phyloP scores from a whole-genome alignment of 2,113 vertebrate genomes.

The Chelonoidis abingdonii region DNA sequence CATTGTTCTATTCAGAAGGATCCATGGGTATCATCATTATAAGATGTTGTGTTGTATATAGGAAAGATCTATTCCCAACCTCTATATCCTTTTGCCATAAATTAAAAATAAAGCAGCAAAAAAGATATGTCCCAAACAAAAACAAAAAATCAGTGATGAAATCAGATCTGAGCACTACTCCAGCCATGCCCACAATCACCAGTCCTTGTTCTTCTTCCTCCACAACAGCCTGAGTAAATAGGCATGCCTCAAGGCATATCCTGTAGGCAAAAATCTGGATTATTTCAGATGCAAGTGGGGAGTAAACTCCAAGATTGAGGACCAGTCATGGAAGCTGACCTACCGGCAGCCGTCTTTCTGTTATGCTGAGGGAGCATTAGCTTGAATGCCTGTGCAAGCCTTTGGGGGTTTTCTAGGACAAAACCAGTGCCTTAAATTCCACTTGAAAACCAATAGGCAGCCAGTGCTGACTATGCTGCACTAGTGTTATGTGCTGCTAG shows the following conservation, averaged over 20 bases:
- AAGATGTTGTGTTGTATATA: neutral
- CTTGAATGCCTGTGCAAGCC: neutral
- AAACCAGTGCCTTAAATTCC: neutral
- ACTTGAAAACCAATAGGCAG: neutral
- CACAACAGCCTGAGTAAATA: no score
- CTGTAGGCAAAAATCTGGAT: neutral
- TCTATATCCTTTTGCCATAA: neutral
- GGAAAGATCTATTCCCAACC: neutral
- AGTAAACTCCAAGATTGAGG: neutral
- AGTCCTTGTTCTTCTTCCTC: no score
- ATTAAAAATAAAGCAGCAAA: neutral
- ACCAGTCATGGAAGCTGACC: neutral
- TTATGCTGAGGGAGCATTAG: neutral
- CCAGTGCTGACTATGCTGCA: neutral
- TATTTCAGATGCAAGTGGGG: neutral
- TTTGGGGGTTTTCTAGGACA: neutral
- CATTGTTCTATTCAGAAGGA: neutral
- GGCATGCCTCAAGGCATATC: neutral
- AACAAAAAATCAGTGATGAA: neutral
- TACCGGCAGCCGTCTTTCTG: neutral
- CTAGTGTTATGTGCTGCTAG: neutral
- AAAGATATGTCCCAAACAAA: neutral
- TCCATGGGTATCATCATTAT: neutral
- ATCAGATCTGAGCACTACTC: neutral
- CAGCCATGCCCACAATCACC: no score